Evolutionary conservation across 2,888 invertebrate species (phyloP), one percentile per base, ranked within the genome.

Genomic region (Plagodis pulveraria): DNA sequence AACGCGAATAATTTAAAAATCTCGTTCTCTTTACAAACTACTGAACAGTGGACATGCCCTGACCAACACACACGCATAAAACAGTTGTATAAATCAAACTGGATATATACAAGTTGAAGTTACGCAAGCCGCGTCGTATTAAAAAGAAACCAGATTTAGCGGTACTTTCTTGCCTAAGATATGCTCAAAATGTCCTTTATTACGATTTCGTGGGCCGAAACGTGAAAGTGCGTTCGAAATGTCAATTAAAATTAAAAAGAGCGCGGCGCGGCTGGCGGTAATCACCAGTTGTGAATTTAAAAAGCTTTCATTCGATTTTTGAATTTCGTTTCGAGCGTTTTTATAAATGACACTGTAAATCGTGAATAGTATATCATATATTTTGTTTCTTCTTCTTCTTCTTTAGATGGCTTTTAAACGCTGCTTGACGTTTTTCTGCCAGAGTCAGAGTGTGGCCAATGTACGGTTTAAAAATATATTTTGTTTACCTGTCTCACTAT

Each of bases 71-170:
- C 49, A 22, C 52, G 66, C 50, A 50, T 56, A 64, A 68, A 69
- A 65, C 69, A 52, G 66, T 65, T 68, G 22, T 66, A 63, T 62
- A 63, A 63, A 49, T 62, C 59, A 56, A 65, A 63, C 67, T 41
- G 56, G 67, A 69, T 70, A 64, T 22, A 53, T 35, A 60, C 76
- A 63, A 70, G 62, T 6, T 65, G 52, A 70, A 72, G 77, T 85
- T 85, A 82, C 83, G 82, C 80, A 86, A 86, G 70, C 9, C 40
- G 40, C 40, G 40, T 10, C 40, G 67, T 73, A 74, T 77, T 76
- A 80, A 78, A 84, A 83, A 78, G 80, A 83, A 86, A 86, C 85
- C 83, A 78, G 83, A 82, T 78, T 81, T 75, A 53, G 55, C 62
- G 58, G 58, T 73, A 70, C 78, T 77, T 73, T 74, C 74, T 56